Conservation (phyloP, 2,888 invertebrate genomes). For the Erebia ligea region DNA sequence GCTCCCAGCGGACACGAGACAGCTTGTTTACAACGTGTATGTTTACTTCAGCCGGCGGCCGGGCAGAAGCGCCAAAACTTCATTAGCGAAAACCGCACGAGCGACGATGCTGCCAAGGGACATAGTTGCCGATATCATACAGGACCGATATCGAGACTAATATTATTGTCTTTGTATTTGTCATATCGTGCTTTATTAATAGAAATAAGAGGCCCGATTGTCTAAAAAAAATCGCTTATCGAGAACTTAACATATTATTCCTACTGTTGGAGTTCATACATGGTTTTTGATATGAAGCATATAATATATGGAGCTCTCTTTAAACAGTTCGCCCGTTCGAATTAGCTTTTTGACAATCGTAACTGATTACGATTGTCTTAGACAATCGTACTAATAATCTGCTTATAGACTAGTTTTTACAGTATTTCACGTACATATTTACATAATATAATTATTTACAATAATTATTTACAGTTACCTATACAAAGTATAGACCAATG, state of each 20-base stretch:
- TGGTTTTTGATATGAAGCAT: no score
- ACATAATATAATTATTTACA: neutral
- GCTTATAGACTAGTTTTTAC: constrained; percentile 1
- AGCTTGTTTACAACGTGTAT: constrained; percentile 76
- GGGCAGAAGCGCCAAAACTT: constrained; percentile 68
- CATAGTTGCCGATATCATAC: constrained; percentile 74
- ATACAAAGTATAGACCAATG: no score
- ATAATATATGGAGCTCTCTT: no score
- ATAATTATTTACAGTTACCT: no score
- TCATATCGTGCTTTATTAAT: constrained; percentile 7
- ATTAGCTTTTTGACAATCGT: no score
- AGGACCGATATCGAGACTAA: constrained; percentile 60
- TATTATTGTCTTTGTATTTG: neutral
- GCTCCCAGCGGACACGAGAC: constrained; percentile 74
- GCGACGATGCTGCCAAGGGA: constrained; percentile 77
- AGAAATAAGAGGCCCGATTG: neutral
- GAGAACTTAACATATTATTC: no score
- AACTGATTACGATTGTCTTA: no score
- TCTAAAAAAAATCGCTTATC: no score
- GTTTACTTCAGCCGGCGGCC: constrained; percentile 74
- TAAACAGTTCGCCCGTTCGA: no score
- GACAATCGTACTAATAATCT: no score
- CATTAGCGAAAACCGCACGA: constrained; percentile 70
- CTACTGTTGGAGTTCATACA: no score
- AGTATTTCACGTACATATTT: neutral